Conservation (phyloP, 2,888 invertebrate species). For the Melanophora roralis region DNA sequence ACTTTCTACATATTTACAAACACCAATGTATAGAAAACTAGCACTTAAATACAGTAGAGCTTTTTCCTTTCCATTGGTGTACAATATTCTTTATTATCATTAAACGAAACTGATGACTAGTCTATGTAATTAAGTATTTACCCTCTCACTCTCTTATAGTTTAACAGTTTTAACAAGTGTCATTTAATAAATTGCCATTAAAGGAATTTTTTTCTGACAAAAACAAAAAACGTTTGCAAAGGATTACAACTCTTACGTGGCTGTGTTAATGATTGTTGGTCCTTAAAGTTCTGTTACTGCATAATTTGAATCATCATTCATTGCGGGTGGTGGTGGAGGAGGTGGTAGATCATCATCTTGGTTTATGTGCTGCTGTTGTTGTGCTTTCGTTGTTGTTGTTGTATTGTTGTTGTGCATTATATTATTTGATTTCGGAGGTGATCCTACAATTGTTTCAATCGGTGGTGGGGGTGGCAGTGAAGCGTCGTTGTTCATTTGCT, state of each 20-base stretch:
- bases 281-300: constrained; percentile 77
- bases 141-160: neutral
- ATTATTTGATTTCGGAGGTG: constrained; percentile 63
- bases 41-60: neutral
- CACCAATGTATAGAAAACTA: constrained; percentile 32
- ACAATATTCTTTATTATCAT: constrained; percentile 6
- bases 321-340: constrained; percentile 75
- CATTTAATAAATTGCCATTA: constrained; percentile 8
- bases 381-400: constrained; percentile 54
- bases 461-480: constrained; percentile 71
- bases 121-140: neutral
- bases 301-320: constrained; percentile 77
- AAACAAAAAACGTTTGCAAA: constrained; percentile 3
- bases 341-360: constrained; percentile 73
- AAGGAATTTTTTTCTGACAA: constrained; percentile 1
- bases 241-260: neutral
- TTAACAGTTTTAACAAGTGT: constrained; percentile 47
- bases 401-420: constrained; percentile 63
- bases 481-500: constrained; percentile 67
- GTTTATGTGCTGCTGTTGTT: constrained; percentile 65
- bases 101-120: neutral
- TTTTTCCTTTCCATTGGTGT: constrained; percentile 28
- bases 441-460: constrained; percentile 65
- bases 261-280: constrained; percentile 24
- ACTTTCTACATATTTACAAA: constrained; percentile 53